Base-by-base conservation (phyloP, 2,113 vertebrate species). In the Montifringilla adamsi region DNA sequence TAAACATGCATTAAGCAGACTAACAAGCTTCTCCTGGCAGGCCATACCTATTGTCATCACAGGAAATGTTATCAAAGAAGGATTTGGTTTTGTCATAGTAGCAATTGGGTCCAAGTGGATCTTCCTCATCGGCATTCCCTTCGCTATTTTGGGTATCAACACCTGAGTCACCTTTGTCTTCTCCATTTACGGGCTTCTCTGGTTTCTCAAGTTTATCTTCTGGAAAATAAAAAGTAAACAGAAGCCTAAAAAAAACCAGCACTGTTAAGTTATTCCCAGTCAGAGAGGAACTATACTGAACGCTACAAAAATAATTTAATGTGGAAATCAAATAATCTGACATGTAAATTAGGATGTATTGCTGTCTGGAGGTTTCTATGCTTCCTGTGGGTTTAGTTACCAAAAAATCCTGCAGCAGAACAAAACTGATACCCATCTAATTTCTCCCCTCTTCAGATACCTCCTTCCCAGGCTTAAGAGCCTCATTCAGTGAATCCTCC, bases 21-120 rank as follows among this genome's bases (percentile, higher is more conserved):
- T 50, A 86, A 72, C 24, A 67, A 47, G 53, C n/a, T 64, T 69
- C 43, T 64, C 15, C 30, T 37, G n/a, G 35, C 35, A 81, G 46
- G 69, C 27, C 70, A 13, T 98, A 99, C 99, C 99, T 99, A 63
- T 98, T 97, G 90, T 99, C 99, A 78, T 99, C 99, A 97, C 98
- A 99, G 81, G 99, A 99, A 97, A 99, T 99, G 97, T 99, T 99
- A 96, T 99, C 99, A 63, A 99, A 99, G 98, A 99, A 99, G 74
- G 99, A 99, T 97, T 99, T 99, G 94, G 99, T 98, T 98, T 99
- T 99, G 98, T 99, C 99, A 35, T 99, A 99, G 95, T 99, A 99
- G 93, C 98, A 99, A 66, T 98, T 97, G 78, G 98, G 98, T 41
- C 97, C 98, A 64, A 98, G 98, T 4, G 98, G 97, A 62, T 99